A percentile compares a stretch with the other conserved stretches of the same genome.
phyloP scores from a whole-genome alignment of 1,140 invertebrate species.

The Penaeus indicus region DNA sequence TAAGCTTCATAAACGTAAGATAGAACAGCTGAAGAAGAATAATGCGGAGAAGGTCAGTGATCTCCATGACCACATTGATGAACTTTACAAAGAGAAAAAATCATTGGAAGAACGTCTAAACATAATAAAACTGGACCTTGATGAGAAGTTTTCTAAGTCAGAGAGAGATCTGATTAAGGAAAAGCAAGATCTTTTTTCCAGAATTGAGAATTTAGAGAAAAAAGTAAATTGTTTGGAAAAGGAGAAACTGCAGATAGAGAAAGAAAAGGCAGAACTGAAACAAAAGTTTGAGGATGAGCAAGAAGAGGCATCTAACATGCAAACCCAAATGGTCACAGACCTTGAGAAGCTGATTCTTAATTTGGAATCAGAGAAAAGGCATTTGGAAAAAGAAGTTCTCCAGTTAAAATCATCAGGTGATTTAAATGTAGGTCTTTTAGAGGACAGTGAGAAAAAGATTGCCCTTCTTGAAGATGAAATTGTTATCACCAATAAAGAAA shows the following conservation, averaged over 20 bases:
- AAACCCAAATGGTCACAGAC: conserved; percentile 63
- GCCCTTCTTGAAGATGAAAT: conserved; percentile 37
- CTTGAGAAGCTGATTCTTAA: conserved; percentile 62
- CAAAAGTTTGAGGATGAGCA: conserved; percentile 61
- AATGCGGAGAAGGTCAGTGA: conserved; percentile 52
- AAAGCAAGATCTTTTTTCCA: conserved; percentile 31
- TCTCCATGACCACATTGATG: conserved; percentile 66
- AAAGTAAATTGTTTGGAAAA: conserved; percentile 40
- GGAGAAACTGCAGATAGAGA: conserved; percentile 54
- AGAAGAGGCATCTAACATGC: conserved; percentile 60
- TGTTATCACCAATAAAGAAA: conserved; percentile 37
- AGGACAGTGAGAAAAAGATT: conserved; percentile 48
- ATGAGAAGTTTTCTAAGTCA: conserved; percentile 1
- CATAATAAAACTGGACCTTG: conserved; percentile 63
- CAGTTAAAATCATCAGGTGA: conserved; percentile 36
- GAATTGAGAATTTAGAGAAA: conserved; percentile 37
- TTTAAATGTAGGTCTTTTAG: conserved; percentile 10
- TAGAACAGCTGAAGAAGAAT: conserved; percentile 65
- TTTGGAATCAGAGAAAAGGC: conserved; percentile 58
- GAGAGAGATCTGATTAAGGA: conserved; percentile 26
- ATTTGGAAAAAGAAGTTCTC: conserved; percentile 48
- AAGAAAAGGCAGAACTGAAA: conserved; percentile 66
- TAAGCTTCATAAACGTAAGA: conserved; percentile 64
- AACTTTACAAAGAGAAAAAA: conserved; percentile 67
- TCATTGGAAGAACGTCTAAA: conserved; percentile 66